Percentiles rank a stretch among this genome's conserved stretches.
Evolutionary conservation across 2,888 invertebrate species (phyloP).

Genomic region (Eilema depressum): DNA sequence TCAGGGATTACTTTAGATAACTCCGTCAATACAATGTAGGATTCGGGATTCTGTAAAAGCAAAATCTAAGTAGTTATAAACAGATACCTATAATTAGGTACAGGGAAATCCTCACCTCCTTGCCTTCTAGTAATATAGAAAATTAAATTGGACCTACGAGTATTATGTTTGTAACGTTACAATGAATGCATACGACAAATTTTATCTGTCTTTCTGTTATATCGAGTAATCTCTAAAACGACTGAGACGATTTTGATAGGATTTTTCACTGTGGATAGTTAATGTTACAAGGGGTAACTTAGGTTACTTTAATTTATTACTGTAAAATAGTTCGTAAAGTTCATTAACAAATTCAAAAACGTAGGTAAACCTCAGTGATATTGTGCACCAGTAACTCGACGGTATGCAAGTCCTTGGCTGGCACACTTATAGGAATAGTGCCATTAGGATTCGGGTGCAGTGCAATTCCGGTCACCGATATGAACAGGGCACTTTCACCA

Average conservation of each 20-base stretch:
- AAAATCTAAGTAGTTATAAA: not conserved
- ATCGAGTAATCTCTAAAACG: too few species aligned
- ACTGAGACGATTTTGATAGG: too few species aligned
- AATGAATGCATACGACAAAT: too few species aligned
- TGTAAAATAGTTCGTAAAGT: not conserved
- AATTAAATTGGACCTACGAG: not conserved
- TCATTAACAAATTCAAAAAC: not conserved
- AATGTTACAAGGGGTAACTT: too few species aligned
- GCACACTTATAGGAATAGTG: conserved; percentile 61
- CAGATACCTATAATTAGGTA: not conserved
- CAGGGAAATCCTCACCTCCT: not conserved
- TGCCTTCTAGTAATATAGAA: not conserved
- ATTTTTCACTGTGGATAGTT: too few species aligned
- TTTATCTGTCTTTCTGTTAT: too few species aligned
- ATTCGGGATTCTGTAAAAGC: conserved; percentile 67
- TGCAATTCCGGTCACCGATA: conserved; percentile 67
- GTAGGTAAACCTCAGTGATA: conserved; percentile 73
- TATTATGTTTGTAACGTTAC: too few species aligned
- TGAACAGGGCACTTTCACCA: conserved; percentile 75
- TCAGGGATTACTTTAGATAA: conserved; percentile 69
- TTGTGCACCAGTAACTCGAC: conserved; percentile 73
- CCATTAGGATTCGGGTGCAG: conserved; percentile 75
- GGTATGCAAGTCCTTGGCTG: conserved; percentile 70
- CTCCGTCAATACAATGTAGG: conserved; percentile 73
- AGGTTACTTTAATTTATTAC: too few species aligned